phyloP scores from a whole-genome alignment of 2,797 vertebrate species.

The Fratercula arctica region DNA sequence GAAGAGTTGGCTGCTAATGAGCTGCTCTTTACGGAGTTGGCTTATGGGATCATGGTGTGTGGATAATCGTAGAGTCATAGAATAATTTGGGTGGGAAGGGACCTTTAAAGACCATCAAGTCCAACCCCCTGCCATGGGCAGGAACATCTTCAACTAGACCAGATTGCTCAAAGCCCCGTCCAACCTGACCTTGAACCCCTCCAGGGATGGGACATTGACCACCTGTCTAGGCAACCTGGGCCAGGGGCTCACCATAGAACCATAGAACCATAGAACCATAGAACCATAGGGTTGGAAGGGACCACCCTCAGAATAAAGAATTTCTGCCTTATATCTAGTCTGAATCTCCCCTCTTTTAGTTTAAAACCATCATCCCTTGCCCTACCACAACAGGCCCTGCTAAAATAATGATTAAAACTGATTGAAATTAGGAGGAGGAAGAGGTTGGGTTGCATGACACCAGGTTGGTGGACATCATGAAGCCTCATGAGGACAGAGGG shows the following conservation, averaged over 20 bases:
- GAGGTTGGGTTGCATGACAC: not conserved
- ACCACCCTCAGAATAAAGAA: fast-evolving
- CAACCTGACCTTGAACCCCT: too few species aligned
- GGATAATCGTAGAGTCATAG: too few species aligned
- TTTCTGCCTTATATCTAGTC: not conserved
- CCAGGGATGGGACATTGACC: not conserved
- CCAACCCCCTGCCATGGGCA: not conserved
- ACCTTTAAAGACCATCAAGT: not conserved
- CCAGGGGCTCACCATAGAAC: not conserved
- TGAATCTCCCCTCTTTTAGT: not conserved
- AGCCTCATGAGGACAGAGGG: not conserved
- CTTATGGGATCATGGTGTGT: not conserved
- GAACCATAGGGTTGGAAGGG: too few species aligned
- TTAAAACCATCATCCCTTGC: not conserved
- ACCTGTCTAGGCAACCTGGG: not conserved
- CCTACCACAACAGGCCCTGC: fast-evolving
- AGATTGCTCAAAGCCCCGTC: not conserved
- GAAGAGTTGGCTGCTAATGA: too few species aligned
- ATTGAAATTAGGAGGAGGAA: not conserved
- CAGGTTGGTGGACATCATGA: not conserved
- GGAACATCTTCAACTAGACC: fast-evolving
- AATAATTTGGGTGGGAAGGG: not conserved
- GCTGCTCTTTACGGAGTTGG: not conserved
- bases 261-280: too few species aligned
- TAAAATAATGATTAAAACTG: not conserved